A percentile compares a stretch with the other conserved stretches of the same genome.
Conservation (phyloP, 2,888 invertebrate genomes). For the Eurois occulta region DNA sequence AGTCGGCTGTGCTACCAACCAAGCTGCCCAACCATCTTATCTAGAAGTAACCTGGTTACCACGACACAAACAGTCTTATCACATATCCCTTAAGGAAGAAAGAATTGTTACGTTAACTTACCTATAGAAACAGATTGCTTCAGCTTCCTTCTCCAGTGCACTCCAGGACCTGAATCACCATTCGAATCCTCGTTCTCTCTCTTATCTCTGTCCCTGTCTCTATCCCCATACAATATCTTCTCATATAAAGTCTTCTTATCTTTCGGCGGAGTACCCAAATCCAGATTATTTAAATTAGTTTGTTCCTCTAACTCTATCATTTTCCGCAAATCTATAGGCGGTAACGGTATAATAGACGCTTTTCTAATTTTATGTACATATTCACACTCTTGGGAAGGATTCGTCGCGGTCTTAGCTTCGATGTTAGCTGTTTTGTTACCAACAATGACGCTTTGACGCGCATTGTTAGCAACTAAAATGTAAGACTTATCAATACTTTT, state of each 20-base stretch:
- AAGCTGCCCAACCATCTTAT: not conserved
- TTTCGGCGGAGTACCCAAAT: conserved; percentile 79
- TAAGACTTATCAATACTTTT: conserved; percentile 77
- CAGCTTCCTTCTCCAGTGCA: conserved; percentile 83
- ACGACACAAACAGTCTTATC: not conserved
- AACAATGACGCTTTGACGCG: conserved; percentile 87
- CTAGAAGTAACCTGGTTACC: not conserved
- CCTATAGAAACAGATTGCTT: conserved; percentile 71
- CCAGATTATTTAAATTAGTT: conserved; percentile 74
- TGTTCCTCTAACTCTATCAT: conserved; percentile 78
- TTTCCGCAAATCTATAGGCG: conserved; percentile 85
- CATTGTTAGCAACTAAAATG: conserved; percentile 86
- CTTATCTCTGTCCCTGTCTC: conserved; percentile 75
- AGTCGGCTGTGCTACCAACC: not conserved
- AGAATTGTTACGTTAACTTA: conserved; percentile 25
- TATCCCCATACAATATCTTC: conserved; percentile 84
- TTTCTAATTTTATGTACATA: conserved; percentile 88
- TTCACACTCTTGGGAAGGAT: conserved; percentile 76
- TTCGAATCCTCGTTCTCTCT: conserved; percentile 71
- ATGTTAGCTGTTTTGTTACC: conserved; percentile 75
- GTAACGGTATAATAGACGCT: conserved; percentile 80
- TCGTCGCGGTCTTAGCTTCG: conserved; percentile 67
- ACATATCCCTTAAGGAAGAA: not conserved
- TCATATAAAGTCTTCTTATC: conserved; percentile 86
- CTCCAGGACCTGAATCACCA: conserved; percentile 72